A percentile compares a stretch with the other conserved stretches of the same genome.
Evolutionary conservation across 2,113 vertebrate species (phyloP).

Genomic region (Baryphthengus martii): DNA sequence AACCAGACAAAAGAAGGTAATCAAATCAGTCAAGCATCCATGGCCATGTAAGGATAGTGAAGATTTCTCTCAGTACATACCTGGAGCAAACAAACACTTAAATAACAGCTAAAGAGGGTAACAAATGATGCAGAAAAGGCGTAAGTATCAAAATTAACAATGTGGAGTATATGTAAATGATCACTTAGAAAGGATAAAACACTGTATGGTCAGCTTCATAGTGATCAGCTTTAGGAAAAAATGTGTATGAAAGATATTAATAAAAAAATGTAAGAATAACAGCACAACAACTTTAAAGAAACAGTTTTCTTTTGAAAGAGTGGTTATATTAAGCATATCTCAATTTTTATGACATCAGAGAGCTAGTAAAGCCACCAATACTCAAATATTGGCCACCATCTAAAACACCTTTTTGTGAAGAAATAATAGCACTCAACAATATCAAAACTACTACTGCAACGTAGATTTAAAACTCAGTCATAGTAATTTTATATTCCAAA

Average conservation of each 20-base stretch:
- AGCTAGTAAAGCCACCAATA: neutral
- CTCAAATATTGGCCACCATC: neutral
- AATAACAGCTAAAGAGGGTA: neutral
- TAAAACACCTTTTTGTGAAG: neutral
- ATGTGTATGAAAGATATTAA: neutral
- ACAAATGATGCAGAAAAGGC: neutral
- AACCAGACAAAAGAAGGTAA: neutral
- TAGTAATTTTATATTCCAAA: neutral
- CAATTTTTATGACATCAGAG: neutral
- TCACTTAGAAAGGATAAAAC: neutral
- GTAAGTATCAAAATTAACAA: neutral
- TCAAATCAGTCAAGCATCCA: neutral
- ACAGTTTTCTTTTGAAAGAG: neutral
- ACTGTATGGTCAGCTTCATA: neutral
- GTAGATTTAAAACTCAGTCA: neutral
- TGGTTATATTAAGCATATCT: neutral
- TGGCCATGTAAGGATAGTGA: neutral
- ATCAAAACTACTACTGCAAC: neutral
- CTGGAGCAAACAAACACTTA: neutral
- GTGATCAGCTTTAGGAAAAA: neutral
- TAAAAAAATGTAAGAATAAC: neutral
- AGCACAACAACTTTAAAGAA: neutral
- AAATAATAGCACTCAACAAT: neutral
- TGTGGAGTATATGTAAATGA: neutral
- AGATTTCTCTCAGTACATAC: neutral